Percentiles rank a stretch among this genome's conserved stretches.
Conservation (phyloP, 2,888 invertebrate genomes). For the Escarpia spicata region DNA sequence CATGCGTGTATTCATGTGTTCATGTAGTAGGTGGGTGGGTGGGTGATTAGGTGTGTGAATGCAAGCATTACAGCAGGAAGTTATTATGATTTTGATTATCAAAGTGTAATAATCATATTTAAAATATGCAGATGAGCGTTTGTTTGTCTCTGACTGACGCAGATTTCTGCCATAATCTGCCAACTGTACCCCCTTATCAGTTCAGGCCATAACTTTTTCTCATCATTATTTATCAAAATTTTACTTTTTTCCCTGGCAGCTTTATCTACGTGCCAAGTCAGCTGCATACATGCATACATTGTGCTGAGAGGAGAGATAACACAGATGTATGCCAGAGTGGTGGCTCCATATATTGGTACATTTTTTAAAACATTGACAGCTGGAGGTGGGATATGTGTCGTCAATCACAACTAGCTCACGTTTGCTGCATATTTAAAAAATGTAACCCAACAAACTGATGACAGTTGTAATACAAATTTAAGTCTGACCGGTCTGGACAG, state of each 20-base stretch:
- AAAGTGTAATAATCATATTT: background rate
- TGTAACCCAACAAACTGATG: background rate
- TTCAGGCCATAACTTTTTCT: background rate
- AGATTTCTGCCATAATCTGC: background rate
- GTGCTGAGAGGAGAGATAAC: background rate
- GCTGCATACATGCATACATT: background rate
- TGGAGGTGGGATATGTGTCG: background rate
- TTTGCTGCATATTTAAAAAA: background rate
- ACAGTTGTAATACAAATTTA: background rate
- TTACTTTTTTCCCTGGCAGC: slow-evolving; percentile 13
- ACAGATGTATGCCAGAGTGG: background rate
- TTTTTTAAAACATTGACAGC: slow-evolving; percentile 16
- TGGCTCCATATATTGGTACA: background rate
- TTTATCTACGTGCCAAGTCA: background rate
- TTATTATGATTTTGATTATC: background rate
- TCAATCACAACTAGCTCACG: background rate
- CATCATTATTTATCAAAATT: slow-evolving; percentile 16
- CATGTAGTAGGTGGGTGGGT: background rate
- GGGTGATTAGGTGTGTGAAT: background rate
- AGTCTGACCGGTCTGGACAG: background rate
- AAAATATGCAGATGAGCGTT: background rate
- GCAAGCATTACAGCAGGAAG: background rate
- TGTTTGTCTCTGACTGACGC: background rate
- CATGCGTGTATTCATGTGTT: background rate
- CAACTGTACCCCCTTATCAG: background rate